phyloP scores from a whole-genome alignment of 2,113 vertebrate genomes.

The Propithecus coquereli region DNA sequence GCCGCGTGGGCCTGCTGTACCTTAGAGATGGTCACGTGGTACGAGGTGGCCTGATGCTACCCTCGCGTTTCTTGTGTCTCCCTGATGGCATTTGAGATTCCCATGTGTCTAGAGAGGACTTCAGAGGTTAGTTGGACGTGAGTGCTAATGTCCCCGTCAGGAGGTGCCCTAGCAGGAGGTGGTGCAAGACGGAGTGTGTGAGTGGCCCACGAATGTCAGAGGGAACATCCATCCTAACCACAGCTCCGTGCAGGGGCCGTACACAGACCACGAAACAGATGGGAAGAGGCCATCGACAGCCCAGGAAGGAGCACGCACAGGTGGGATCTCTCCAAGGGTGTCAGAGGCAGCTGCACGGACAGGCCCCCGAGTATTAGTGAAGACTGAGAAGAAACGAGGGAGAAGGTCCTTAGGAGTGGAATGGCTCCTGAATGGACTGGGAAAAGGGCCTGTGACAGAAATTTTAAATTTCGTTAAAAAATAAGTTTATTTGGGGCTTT shows the following conservation, averaged over 20 bases:
- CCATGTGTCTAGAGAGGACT: neutral
- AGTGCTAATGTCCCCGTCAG: neutral
- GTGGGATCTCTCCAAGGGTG: neutral
- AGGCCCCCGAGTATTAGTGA: neutral
- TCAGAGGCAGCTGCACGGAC: neutral
- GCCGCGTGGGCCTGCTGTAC: neutral
- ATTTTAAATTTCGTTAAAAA: neutral
- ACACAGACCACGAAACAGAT: neutral
- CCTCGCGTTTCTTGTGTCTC: neutral
- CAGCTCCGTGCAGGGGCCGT: neutral
- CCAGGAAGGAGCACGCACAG: neutral
- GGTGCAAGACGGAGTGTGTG: neutral
- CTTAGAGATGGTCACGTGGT: neutral
- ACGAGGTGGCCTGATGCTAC: neutral
- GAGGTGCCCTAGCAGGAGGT: neutral
- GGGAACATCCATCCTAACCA: neutral
- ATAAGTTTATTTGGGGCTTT: neutral
- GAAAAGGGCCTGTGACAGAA: neutral
- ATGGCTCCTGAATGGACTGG: neutral
- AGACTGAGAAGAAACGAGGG: neutral
- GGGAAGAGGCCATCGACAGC: neutral
- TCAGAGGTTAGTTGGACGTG: neutral
- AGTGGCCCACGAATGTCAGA: neutral
- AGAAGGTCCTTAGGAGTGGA: neutral
- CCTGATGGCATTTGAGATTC: neutral